Evolutionary conservation across 2,797 vertebrate species (phyloP), one percentile per base, ranked within the genome.

Genomic region (Chrysocyon brachyurus): DNA sequence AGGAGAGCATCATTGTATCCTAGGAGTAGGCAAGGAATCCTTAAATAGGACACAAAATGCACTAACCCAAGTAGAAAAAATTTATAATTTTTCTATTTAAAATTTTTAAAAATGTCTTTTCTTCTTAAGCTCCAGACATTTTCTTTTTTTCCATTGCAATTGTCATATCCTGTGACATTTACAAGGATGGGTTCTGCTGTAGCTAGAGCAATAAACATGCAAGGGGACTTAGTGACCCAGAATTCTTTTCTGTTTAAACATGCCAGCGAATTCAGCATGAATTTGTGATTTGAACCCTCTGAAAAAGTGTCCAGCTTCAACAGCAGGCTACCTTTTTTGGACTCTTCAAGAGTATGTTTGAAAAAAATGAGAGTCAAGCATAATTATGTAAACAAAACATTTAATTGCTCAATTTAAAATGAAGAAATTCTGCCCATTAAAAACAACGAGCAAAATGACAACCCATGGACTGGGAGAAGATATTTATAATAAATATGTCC

Each of bases 111-210:
- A 64, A 15, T 31, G 24, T 31, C 14, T 64, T 64, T 64, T 64
- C 28, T 31, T 68, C 28, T 19, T 92, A 97, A 97, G 49, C 84
- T 93, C 85, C 87, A 82, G 90, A 96, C 72, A 95, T 87, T 92
- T 90, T 90, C 70, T 97, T 97, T 87, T 96, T 96, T 96, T 97
- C 82, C 84, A 86, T 70, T 92, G 64, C 57, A 96, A 86, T 90
- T 85, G 96, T 82, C 90, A 96, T 93, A 75, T 94, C 68, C 79
- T 86, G 16, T 97, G 93, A 97, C 96, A 94, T 97, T 97, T 97
- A 97, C 93, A 97, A 94, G 90, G 92, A 81, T 17, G 21, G 0
- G 3, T 88, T 85, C 86, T 72, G 77, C 78, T 66, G 28, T 21
- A 66, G 40, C 57, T 72, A 73, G 68, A 88, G 89, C 86, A 94